Evolutionary conservation across 2,888 invertebrate genomes (phyloP).

Genomic region (Spilosoma lubricipeda): DNA sequence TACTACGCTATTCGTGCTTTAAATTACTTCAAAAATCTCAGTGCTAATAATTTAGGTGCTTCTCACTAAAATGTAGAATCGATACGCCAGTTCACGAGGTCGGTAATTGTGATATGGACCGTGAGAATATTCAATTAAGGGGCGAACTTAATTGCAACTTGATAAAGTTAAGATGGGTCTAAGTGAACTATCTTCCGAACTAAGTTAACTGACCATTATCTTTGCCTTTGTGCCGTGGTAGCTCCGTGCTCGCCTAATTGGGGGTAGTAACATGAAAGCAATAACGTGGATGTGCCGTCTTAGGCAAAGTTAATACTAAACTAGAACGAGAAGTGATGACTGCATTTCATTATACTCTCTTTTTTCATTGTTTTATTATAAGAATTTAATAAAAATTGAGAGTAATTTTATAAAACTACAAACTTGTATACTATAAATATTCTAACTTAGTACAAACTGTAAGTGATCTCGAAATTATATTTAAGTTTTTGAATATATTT

Average conservation of each 20-base stretch:
- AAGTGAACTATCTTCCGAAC: constrained; percentile 86
- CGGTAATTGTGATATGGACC: constrained; percentile 80
- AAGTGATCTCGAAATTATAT: too few relatives aligned
- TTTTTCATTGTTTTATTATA: too few relatives aligned
- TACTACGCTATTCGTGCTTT: too few relatives aligned
- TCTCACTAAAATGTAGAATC: constrained; percentile 58
- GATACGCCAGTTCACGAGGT: constrained; percentile 80
- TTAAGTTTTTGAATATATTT: too few relatives aligned
- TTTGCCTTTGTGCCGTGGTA: constrained; percentile 82
- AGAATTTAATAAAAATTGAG: too few relatives aligned
- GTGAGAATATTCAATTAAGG: constrained; percentile 84
- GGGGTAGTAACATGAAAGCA: constrained; percentile 55
- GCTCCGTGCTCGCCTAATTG: constrained; percentile 80
- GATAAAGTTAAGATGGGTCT: constrained; percentile 82
- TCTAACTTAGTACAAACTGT: too few relatives aligned
- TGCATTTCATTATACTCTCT: too few relatives aligned
- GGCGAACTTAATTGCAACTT: constrained; percentile 84
- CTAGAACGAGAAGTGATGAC: too few relatives aligned
- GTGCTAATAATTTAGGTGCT: not conserved
- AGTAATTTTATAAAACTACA: too few relatives aligned
- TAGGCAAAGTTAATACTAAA: not conserved
- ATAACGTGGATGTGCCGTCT: constrained; percentile 53
- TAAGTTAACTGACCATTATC: constrained; percentile 86
- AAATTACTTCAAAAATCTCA: not conserved
- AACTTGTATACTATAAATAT: too few relatives aligned